These are phyloP conservation scores for Phasianus colchicus DNA, from an alignment of 2,113 vertebrate genomes.

Conservation along the genomic window DNA sequence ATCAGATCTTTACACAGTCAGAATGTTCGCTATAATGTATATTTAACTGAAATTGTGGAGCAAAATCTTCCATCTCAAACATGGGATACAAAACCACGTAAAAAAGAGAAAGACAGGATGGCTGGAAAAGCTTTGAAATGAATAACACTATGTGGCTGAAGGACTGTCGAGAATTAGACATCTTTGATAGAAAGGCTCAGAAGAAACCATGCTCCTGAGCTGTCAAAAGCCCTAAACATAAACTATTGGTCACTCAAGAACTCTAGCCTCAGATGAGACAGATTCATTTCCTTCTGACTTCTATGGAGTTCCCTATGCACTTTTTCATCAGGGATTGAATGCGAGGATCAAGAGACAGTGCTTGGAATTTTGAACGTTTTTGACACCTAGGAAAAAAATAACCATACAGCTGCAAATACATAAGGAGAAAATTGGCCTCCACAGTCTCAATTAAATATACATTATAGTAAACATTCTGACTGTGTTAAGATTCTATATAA, in stretches of 20 bases:
- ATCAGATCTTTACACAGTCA: too few species aligned
- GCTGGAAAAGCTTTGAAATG: background rate
- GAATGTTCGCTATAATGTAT: too few species aligned
- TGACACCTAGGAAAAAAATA: background rate
- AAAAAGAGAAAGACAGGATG: background rate
- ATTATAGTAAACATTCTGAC: background rate
- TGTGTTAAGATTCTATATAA: background rate
- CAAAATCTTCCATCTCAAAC: background rate
- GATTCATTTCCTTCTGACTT: background rate
- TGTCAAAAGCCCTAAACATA: background rate
- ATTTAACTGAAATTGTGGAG: too few species aligned
- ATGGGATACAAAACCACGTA: background rate
- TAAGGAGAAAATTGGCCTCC: background rate
- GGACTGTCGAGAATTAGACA: background rate
- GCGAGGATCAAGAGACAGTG: background rate
- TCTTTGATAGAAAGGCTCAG: background rate
- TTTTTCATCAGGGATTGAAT: background rate
- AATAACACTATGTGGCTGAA: background rate
- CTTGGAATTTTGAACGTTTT: background rate
- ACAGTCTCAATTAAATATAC: background rate
- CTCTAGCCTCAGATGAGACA: rapidly evolving
- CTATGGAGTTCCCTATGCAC: background rate
- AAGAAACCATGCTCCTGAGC: background rate
- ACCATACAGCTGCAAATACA: conserved; percentile 9
- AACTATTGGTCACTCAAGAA: background rate